Evolutionary conservation across 2,888 invertebrate genomes (phyloP).

Genomic region (Drosophila longiperda): DNA sequence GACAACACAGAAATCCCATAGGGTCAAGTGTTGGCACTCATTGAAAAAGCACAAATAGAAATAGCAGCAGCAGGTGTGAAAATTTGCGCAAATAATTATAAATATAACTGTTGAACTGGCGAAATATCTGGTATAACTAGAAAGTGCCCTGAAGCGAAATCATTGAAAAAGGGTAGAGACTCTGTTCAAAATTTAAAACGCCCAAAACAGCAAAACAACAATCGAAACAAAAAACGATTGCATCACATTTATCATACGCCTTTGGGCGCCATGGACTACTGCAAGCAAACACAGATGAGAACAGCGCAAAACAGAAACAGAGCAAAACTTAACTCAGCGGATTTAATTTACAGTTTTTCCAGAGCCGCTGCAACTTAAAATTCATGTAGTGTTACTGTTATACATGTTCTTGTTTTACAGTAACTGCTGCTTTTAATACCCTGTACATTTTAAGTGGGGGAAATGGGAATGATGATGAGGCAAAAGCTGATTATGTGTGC

Average conservation of each 20-base stretch:
- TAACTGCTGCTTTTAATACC: conserved; percentile 18
- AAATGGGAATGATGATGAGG: not conserved
- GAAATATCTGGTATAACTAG: conserved; percentile 27
- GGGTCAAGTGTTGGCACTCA: conserved; percentile 53
- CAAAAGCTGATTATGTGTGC: not conserved
- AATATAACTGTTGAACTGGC: conserved; percentile 24
- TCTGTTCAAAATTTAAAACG: conserved; percentile 23
- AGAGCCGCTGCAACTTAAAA: conserved; percentile 47
- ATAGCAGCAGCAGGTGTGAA: conserved; percentile 57
- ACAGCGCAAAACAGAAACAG: conserved; percentile 24
- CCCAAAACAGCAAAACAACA: conserved; percentile 26
- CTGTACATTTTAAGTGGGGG: not conserved
- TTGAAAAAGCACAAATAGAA: conserved; percentile 41
- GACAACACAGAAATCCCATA: conserved; percentile 42
- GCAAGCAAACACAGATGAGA: conserved; percentile 34
- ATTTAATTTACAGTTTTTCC: conserved; percentile 56
- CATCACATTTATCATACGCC: conserved; percentile 75
- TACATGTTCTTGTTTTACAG: conserved; percentile 30
- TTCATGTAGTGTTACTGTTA: conserved; percentile 63
- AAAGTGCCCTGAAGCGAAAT: conserved; percentile 65
- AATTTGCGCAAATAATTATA: conserved; percentile 39
- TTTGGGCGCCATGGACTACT: conserved; percentile 36
- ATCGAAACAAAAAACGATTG: conserved; percentile 47
- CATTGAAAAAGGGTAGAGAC: conserved; percentile 65
- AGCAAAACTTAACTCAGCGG: conserved; percentile 32